Percentiles rank a stretch among this genome's conserved stretches.
These are phyloP conservation scores for Sinohyriopsis cumingii DNA, from an alignment of 2,888 invertebrate species.

Conservation along the genomic window DNA sequence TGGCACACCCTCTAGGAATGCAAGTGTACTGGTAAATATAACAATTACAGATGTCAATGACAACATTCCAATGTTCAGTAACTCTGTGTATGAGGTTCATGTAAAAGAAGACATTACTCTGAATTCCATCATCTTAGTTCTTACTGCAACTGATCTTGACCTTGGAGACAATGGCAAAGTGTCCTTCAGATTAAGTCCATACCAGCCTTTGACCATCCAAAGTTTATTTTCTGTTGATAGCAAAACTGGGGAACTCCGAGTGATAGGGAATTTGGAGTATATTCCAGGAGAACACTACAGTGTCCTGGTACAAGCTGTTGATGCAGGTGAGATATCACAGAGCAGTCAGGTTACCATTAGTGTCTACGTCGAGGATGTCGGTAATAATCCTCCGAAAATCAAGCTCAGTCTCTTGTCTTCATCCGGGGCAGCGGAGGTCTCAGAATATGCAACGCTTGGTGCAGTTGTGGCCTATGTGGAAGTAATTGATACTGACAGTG, in stretches of 20 bases:
- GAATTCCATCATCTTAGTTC: constrained; percentile 66
- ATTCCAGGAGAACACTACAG: constrained; percentile 40
- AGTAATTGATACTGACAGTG: constrained; percentile 55
- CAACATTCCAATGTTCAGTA: constrained; percentile 53
- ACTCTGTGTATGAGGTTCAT: constrained; percentile 42
- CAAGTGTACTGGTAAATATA: constrained; percentile 46
- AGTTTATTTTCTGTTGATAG: constrained; percentile 50
- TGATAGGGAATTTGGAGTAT: constrained; percentile 49
- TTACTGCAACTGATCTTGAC: constrained; percentile 89
- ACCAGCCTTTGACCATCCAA: constrained; percentile 41
- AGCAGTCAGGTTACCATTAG: constrained; percentile 48
- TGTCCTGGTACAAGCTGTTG: constrained; percentile 53
- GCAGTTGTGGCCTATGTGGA: constrained; percentile 55
- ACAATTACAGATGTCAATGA: constrained; percentile 59
- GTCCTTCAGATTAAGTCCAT: constrained; percentile 68
- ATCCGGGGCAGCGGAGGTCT: constrained; percentile 40
- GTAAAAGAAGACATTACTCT: constrained; percentile 50
- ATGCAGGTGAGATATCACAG: constrained; percentile 53
- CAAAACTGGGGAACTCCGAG: constrained; percentile 50
- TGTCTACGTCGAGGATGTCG: constrained; percentile 82
- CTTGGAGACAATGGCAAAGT: constrained; percentile 83
- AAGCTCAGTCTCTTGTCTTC: constrained; percentile 50
- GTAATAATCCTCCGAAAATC: constrained; percentile 90
- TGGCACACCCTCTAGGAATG: constrained; percentile 43
- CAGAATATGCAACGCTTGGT: constrained; percentile 50